phyloP scores from a whole-genome alignment of 2,113 vertebrate species.

The Plotosus lineatus region DNA sequence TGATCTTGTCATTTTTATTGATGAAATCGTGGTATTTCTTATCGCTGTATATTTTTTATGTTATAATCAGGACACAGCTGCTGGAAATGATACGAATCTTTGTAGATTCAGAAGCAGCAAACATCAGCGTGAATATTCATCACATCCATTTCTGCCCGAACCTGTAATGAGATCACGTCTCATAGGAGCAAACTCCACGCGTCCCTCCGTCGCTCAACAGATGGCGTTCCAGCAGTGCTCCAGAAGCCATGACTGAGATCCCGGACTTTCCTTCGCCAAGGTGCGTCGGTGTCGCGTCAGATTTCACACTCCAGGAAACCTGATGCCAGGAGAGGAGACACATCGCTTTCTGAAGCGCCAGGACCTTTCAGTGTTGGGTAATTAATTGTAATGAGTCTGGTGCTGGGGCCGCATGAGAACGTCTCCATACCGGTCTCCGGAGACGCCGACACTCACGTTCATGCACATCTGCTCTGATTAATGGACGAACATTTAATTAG shows the following conservation, averaged over 20 bases:
- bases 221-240: conserved; percentile 43
- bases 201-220: conserved; percentile 30
- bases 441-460: conserved; percentile 69
- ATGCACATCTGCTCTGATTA: conserved; percentile 93
- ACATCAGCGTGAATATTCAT: conserved; percentile 27
- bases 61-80: background rate
- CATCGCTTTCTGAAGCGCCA: conserved; percentile 65
- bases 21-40: background rate
- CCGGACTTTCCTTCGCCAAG: conserved; percentile 11
- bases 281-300: conserved; percentile 53
- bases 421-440: conserved; percentile 58
- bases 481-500: conserved; percentile 91
- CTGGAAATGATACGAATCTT: background rate
- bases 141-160: conserved; percentile 19
- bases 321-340: conserved; percentile 59
- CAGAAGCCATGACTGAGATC: conserved; percentile 14
- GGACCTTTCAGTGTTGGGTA: conserved; percentile 67
- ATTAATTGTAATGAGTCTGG: conserved; percentile 72
- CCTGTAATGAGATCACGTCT: conserved; percentile 37
- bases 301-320: conserved; percentile 61
- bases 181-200: conserved; percentile 17
- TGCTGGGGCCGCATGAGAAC: conserved; percentile 52
- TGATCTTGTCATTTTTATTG: background rate
- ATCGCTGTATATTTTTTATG: background rate
- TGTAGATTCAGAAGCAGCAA: conserved; percentile 13